Evolutionary conservation across 2,888 invertebrate genomes (phyloP), one percentile per base, ranked within the genome.

Genomic region (Ormia ochracea): DNA sequence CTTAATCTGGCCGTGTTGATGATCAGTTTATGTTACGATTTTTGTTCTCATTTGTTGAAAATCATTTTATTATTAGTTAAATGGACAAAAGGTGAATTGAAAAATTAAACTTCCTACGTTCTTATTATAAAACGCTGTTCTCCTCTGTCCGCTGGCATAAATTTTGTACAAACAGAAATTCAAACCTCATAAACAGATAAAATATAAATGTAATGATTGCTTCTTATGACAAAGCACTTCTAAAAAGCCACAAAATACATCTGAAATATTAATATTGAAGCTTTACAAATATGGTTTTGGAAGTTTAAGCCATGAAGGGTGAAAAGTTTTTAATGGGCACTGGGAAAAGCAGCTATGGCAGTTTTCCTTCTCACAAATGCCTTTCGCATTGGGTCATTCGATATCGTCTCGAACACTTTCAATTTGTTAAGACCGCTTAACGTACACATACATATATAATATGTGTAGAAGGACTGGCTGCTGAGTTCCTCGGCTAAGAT

Each of bases 181-280:
- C 23, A 68, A 54, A 61, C 23, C 66, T 63, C 69, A 63, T 58
- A 70, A 75, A 75, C 63, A 65, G 50, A 33, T 54, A 28, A 74
- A 70, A 79, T 58, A 75, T 52, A 75, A 65, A 70, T 65, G 69
- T 70, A 65, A 70, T 70, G 69, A 63, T 75, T 54, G 45, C 58
- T 75, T 17, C 74, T 78, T 74, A 78, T 78, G 74, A 74, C 74
- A 78, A 78, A 78, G 66, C 66, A 73, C 17, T 41, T 74, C 38
- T 17, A 50, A 65, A 69, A 54, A 63, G 19, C 28, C 38, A 58
- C 63, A 69, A 73, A 78, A 68, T 63, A 50, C 41, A 38, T 50
- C 23, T 56, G 41, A 61, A 69, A 74, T 59, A 66, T 66, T 70
- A n/a, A 50, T 26, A 56, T 43, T 66, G 48, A 76, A 14, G 56